Conservation (phyloP, 2,113 vertebrate species). For the Junco hyemalis region DNA sequence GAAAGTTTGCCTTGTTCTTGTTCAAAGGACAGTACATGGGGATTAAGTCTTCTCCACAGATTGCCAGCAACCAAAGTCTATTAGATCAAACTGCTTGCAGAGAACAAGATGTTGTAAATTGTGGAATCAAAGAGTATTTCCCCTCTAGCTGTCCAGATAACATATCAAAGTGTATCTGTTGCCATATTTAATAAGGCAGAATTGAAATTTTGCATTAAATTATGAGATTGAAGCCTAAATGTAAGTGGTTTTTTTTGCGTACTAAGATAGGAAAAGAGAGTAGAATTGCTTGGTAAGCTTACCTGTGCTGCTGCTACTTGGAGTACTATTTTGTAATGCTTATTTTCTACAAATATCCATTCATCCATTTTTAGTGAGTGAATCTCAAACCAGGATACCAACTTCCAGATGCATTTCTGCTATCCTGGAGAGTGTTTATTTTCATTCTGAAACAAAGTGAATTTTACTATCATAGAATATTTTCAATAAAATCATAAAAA, state of each 20-base stretch:
- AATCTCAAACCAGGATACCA: background rate
- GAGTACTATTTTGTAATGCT: background rate
- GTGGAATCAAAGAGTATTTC: background rate
- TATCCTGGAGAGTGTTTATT: background rate
- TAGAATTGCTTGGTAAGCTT: background rate
- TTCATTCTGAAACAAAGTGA: constrained; percentile 15
- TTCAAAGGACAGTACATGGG: background rate
- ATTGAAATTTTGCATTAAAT: background rate
- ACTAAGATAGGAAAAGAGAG: background rate
- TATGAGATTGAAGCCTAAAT: background rate
- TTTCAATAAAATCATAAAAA: constrained; percentile 21
- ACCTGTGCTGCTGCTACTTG: background rate
- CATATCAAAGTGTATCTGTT: background rate
- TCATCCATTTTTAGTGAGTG: background rate
- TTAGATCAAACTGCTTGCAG: background rate
- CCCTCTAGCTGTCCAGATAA: background rate
- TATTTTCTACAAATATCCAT: background rate
- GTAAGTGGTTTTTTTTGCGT: background rate
- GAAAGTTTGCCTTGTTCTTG: background rate
- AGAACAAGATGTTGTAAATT: background rate
- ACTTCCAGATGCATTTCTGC: constrained; percentile 3
- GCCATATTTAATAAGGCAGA: background rate
- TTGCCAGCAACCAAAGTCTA: background rate
- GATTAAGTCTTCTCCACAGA: background rate
- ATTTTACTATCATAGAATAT: background rate